Evolutionary conservation across 2,888 invertebrate species (phyloP), one percentile per base, ranked within the genome.

Genomic region (Caenorhabditis japonica): DNA sequence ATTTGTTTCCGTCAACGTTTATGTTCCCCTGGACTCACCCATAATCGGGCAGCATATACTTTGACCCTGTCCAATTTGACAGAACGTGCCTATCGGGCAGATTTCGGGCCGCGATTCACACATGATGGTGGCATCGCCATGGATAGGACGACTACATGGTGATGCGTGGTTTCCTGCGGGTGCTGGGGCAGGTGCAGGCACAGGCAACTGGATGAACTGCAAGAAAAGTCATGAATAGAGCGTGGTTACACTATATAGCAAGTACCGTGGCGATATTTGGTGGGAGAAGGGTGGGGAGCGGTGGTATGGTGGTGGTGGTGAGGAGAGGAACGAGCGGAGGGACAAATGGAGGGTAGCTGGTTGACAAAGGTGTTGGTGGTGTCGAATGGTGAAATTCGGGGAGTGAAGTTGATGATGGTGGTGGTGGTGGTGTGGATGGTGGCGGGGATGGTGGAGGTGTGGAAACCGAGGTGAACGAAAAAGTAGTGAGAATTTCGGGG

Each of bases 11-110:
- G 15, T 23, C 19, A 49, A 10, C 15, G 15, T 7, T 41, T 44
- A 33, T 21, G n/a, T n/a, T n/a, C n/a, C n/a, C n/a, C n/a, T n/a
- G 30, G 10, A 10, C 34, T 49, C 34, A 76, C 78, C 77, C 44
- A 74, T 59, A 23, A 70, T 58, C 12, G 82, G 82, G 60, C 82
- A 82, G 33, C 82, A 82, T 8, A 82, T 78, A 47, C 79, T 81
- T 15, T 79, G 80, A 7, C 77, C 80, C 17, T 77, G 64, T 1
- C 78, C 77, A 19, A 79, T 69, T 56, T 75, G 82, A 53, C 82
- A 82, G 47, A 79, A 82, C 4, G 77, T 75, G 17, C 74, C 74
- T 15, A 52, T 47, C 7, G 82, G 79, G 53, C 82, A 82, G 10
- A 60, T 46, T n/a, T 69, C 69, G 8, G 53, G 66, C 3, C 53